These are phyloP conservation scores for Phacellophora camtschatica DNA, from an alignment of 30 jellyfish, hydroid and myxozoan genomes.

Conservation along the genomic window DNA sequence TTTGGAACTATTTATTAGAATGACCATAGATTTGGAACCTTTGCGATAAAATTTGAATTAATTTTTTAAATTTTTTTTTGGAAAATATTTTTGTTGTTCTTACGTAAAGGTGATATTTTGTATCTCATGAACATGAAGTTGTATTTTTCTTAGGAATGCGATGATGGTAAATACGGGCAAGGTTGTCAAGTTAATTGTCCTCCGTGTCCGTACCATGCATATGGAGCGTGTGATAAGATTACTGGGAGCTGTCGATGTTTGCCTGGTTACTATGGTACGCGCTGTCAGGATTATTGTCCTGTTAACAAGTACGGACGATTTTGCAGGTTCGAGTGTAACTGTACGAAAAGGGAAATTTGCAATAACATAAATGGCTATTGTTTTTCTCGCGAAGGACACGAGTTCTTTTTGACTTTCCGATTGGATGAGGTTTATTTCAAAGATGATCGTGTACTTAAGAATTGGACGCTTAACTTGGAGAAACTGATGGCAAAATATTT, in stretches of 20 bases:
- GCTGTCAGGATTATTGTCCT: slow-evolving; percentile 72
- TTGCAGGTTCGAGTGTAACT: slow-evolving; percentile 61
- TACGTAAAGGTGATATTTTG: too few species aligned
- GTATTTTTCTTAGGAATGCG: slow-evolving; percentile 55
- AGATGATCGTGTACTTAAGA: background rate
- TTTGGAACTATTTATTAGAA: too few species aligned
- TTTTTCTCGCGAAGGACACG: slow-evolving; percentile 14
- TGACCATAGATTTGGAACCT: too few species aligned
- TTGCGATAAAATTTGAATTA: too few species aligned
- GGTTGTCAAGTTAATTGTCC: slow-evolving; percentile 56
- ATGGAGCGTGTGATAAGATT: slow-evolving; percentile 68
- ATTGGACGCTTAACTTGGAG: slow-evolving; percentile 36
- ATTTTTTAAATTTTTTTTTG: too few species aligned
- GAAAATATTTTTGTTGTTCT: too few species aligned
- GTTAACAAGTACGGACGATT: slow-evolving; percentile 50
- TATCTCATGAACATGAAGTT: background rate
- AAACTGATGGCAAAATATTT: slow-evolving; percentile 58
- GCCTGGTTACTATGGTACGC: slow-evolving; percentile 67
- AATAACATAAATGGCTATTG: slow-evolving; percentile 77
- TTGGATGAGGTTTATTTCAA: background rate
- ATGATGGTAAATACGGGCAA: slow-evolving; percentile 58
- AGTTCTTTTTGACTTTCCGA: slow-evolving; percentile 38
- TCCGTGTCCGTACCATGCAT: slow-evolving; percentile 35
- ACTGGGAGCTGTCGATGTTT: slow-evolving; percentile 79
- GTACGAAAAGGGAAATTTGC: slow-evolving; percentile 51